These are phyloP conservation scores for Diplogasteroides magnus DNA, from an alignment of 1,140 invertebrate species.

Conservation along the genomic window DNA sequence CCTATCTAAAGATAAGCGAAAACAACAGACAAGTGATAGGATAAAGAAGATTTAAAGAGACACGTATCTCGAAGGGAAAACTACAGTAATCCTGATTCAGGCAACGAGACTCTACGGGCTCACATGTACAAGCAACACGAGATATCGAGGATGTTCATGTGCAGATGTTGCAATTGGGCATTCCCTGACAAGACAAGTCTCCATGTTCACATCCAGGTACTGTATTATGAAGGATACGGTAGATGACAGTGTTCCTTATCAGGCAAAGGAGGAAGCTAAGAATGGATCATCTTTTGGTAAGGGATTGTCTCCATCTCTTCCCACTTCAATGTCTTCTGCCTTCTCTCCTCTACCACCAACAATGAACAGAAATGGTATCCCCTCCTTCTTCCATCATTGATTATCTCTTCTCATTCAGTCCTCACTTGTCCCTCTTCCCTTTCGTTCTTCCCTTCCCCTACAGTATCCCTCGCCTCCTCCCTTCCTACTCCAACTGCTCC, in stretches of 20 bases:
- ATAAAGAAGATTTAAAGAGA: not conserved
- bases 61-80: not conserved
- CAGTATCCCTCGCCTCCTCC: too few species aligned
- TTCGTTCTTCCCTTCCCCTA: constrained; percentile 5
- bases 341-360: not conserved
- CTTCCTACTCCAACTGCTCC: constrained; percentile 9
- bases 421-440: constrained; percentile 14
- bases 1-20: too few species aligned
- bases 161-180: constrained; percentile 55
- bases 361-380: constrained; percentile 6
- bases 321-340: not conserved
- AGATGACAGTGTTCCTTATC: not conserved
- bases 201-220: constrained; percentile 46
- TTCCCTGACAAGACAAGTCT: constrained; percentile 55
- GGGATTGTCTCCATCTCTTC: constrained; percentile 10
- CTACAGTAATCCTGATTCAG: constrained; percentile 28
- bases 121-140: constrained; percentile 54
- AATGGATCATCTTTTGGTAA: constrained; percentile 38
- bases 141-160: constrained; percentile 56
- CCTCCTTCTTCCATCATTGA: constrained; percentile 4
- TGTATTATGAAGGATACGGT: not conserved
- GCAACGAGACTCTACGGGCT: constrained; percentile 51
- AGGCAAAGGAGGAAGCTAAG: constrained; percentile 39
- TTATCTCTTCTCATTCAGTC: constrained; percentile 1
- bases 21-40: not conserved